Base-by-base conservation (phyloP, 2,113 vertebrate species). In the Salminus brasiliensis region DNA sequence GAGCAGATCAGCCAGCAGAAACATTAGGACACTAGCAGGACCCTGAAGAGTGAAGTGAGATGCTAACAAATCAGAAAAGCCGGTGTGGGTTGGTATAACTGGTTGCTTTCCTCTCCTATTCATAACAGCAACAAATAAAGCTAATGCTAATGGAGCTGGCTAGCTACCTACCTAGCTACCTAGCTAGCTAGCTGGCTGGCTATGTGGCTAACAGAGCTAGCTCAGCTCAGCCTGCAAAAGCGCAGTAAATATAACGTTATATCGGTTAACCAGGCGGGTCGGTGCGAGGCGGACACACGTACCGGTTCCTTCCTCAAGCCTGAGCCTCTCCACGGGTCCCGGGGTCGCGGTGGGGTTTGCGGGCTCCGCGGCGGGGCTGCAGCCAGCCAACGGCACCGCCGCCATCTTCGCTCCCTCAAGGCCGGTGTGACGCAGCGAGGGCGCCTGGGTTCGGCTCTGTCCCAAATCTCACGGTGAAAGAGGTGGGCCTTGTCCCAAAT, bases 291-390 rank as follows among this genome's bases (percentile, higher is more conserved):
- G 34, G 4, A 77, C 6, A 21, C 3, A 68, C 55, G 72, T 67
- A 94, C 93, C 93, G 23, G 93, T 92, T 2, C 89, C 85, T 23
- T 94, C 93, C 71, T 94, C 93, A 0, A 76, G n/a, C 88, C 88
- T 93, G 16, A 62, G 9, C 41, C 92, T 88, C 1, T 94, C 93
- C 65, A 49, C 85, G 5, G 86, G 80, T 15, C 62, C 45, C 49
- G 88, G 87, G 32, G 63, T 84, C 21, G 60, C 83, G 43, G 41
- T 83, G 7, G 88, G 80, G 49, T 86, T 72, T 10, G 7, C 16
- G 3, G 88, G 86, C 47, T 94, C 93, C 69, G 88, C 89, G 1
- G 86, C 91, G n/a, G 92, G 93, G 78, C 92, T 94, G 6, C 84
- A 72, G 81, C 87, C 87, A 6, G 87, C 88, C 32, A 86, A 86